These are phyloP conservation scores for Heliconius ismenius DNA, from an alignment of 2,888 invertebrate genomes.

Conservation along the genomic window DNA sequence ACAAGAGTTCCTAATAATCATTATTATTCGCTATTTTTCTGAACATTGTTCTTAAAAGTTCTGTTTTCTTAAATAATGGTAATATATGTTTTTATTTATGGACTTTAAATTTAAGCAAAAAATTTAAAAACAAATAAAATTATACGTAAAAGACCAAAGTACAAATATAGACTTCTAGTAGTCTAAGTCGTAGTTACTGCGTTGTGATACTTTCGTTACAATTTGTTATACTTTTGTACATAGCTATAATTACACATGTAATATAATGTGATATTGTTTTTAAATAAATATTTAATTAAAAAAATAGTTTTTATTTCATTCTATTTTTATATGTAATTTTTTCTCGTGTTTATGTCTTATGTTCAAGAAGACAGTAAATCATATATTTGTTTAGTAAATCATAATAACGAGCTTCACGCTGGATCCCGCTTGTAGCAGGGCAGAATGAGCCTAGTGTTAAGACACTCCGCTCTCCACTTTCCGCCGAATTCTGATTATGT, in stretches of 20 bases:
- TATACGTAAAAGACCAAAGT: constrained; percentile 28
- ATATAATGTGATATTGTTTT: constrained; percentile 40
- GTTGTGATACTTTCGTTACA: constrained; percentile 34
- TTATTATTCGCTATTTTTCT: neutral
- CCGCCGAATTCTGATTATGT: no score
- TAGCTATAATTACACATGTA: constrained; percentile 31
- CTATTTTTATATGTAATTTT: neutral
- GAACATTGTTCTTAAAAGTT: neutral
- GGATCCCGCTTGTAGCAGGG: neutral
- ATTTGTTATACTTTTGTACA: constrained; percentile 35
- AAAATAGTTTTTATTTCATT: neutral
- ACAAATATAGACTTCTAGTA: constrained; percentile 28
- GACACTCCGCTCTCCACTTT: neutral
- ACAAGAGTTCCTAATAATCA: constrained; percentile 10
- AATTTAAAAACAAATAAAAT: neutral
- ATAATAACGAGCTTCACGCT: neutral
- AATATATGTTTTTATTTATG: no score
- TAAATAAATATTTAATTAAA: constrained; percentile 35
- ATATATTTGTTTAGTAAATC: no score
- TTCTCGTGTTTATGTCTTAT: neutral
- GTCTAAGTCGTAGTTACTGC: neutral
- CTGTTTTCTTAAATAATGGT: neutral
- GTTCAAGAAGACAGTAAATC: neutral
- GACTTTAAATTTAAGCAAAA: neutral
- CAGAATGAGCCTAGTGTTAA: neutral